phyloP scores from a whole-genome alignment of 2,888 invertebrate genomes.

The Halocaridina rubra region DNA sequence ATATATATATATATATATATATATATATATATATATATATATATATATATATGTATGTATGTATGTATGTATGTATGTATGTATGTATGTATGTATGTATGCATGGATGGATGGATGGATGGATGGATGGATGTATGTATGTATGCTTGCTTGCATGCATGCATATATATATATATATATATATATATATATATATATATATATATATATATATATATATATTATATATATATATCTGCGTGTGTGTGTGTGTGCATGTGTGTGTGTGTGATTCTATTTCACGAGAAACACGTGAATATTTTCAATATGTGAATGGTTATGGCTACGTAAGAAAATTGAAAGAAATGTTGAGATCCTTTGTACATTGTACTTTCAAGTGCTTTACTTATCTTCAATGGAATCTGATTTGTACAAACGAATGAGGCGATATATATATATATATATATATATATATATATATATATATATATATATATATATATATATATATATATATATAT shows the following conservation, averaged over 20 bases:
- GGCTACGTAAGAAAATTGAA: too few species aligned
- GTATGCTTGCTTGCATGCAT: not conserved
- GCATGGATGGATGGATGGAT: not conserved
- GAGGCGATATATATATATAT: not conserved
- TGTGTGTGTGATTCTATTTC: too few species aligned
- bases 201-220: not conserved
- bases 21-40: not conserved
- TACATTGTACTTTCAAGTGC: too few species aligned
- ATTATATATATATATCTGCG: not conserved
- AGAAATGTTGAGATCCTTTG: too few species aligned
- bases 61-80: slow-evolving; percentile 15
- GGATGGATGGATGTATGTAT: not conserved
- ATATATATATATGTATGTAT: slow-evolving; percentile 4
- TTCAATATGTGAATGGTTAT: too few species aligned
- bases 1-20: not conserved
- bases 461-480: not conserved
- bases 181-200: not conserved
- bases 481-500: not conserved
- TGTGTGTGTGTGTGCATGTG: too few species aligned
- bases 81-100: slow-evolving; percentile 15
- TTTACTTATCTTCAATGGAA: too few species aligned
- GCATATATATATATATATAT: not conserved
- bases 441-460: not conserved
- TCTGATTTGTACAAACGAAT: too few species aligned
- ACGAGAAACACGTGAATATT: too few species aligned